These are phyloP conservation scores for Mormyrops boulengeri DNA, from an alignment of 2,797 vertebrate species.

Conservation along the genomic window DNA sequence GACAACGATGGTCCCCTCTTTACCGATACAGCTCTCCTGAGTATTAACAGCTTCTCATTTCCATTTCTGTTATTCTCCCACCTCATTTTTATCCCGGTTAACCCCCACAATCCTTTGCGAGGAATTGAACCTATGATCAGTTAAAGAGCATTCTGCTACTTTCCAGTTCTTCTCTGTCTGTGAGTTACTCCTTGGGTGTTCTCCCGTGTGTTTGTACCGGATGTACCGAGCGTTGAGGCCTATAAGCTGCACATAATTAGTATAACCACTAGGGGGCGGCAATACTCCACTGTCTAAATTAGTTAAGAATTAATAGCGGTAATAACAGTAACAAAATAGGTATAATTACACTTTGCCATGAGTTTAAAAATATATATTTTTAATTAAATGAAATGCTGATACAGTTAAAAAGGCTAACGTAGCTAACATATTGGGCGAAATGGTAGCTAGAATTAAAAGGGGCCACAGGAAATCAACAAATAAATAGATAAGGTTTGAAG, in stretches of 20 bases:
- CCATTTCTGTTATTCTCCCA: no score
- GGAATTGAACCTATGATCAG: no score
- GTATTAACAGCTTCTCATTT: no score
- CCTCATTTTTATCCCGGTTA: no score
- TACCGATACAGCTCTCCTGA: no score
- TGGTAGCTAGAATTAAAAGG: neutral
- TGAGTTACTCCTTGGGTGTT: no score
- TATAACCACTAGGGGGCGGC: neutral
- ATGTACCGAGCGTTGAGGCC: no score
- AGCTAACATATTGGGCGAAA: neutral
- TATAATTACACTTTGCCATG: neutral
- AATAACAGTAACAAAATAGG: neutral
- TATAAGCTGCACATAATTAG: neutral
- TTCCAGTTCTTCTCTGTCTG: no score
- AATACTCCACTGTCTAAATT: neutral
- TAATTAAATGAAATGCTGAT: neutral
- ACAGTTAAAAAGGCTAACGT: neutral
- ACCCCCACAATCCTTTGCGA: no score
- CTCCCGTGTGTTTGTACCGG: no score
- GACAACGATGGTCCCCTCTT: no score
- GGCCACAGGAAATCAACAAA: neutral
- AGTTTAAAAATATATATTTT: neutral
- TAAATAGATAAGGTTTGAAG: neutral
- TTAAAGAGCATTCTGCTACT: no score
- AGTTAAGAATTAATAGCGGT: neutral